These are phyloP conservation scores for Holotrichia oblita DNA, from an alignment of 1,140 invertebrate species.

Conservation along the genomic window DNA sequence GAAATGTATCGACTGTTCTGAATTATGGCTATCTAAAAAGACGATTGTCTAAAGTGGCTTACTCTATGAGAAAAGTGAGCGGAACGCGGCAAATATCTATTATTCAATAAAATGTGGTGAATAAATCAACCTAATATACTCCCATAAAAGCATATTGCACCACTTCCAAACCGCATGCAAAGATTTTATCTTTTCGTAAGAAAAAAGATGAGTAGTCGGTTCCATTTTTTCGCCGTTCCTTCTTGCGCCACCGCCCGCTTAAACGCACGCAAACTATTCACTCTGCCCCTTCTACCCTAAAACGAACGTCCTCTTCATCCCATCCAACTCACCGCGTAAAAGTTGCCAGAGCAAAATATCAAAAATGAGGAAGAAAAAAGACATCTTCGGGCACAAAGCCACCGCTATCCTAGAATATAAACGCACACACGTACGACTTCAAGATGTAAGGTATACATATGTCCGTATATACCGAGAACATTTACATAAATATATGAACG, in stretches of 20 bases:
- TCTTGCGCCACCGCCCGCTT: not conserved
- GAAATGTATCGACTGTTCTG: conserved; percentile 12
- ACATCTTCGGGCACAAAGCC: not conserved
- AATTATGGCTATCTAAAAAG: conserved; percentile 13
- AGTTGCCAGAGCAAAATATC: too few species aligned
- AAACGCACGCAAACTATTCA: too few species aligned
- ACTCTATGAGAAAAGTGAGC: not conserved
- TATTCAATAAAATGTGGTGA: conserved; percentile 47
- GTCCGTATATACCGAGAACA: not conserved
- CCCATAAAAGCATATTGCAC: conserved; percentile 45
- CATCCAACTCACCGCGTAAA: not conserved
- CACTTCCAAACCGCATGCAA: conserved; percentile 46
- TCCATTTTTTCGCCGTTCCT: not conserved
- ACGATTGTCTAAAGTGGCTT: not conserved
- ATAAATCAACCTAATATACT: conserved; percentile 47
- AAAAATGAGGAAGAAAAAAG: too few species aligned
- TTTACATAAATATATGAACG: not conserved
- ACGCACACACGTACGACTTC: not conserved
- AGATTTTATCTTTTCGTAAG: conserved; percentile 42
- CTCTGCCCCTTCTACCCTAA: too few species aligned
- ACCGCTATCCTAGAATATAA: not conserved
- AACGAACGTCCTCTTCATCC: not conserved
- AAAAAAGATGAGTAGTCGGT: conserved; percentile 27
- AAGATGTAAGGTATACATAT: not conserved
- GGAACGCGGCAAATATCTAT: conserved; percentile 38